Percentiles rank a stretch among this genome's conserved stretches.
These are phyloP conservation scores for Hirtodrosophila duncani DNA, from an alignment of 2,888 invertebrate species.

Conservation along the genomic window DNA sequence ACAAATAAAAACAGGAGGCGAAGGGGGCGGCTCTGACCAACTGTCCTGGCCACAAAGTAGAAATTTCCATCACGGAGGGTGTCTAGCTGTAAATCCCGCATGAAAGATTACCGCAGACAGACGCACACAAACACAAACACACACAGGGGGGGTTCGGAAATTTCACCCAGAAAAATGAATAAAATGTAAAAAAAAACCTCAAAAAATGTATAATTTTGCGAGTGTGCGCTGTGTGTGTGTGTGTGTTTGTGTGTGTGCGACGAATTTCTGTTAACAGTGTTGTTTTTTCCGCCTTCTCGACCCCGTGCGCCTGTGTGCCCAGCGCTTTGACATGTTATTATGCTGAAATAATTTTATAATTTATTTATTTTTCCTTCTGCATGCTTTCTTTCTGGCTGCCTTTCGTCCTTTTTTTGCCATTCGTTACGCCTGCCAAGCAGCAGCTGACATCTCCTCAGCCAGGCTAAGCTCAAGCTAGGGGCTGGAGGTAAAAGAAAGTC, in stretches of 20 bases:
- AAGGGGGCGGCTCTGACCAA: background rate
- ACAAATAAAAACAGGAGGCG: conserved; percentile 9
- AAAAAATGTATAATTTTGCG: conserved; percentile 60
- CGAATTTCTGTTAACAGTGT: conserved; percentile 56
- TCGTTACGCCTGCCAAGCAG: conserved; percentile 56
- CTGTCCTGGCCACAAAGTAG: too few species aligned
- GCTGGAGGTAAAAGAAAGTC: too few species aligned
- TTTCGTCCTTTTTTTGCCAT: conserved; percentile 21
- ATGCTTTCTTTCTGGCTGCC: conserved; percentile 1
- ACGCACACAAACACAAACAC: conserved; percentile 36
- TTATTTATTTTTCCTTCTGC: conserved; percentile 69
- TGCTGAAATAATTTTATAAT: conserved; percentile 78
- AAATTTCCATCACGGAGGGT: conserved; percentile 54
- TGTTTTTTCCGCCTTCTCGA: conserved; percentile 42
- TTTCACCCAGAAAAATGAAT: conserved; percentile 68
- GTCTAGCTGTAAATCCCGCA: conserved; percentile 74
- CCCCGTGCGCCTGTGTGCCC: conserved; percentile 16
- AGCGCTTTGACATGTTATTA: conserved; percentile 75
- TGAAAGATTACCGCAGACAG: conserved; percentile 74
- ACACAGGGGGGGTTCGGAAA: conserved; percentile 4
- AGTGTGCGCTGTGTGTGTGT: too few species aligned
- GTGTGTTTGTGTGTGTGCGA: conserved; percentile 33
- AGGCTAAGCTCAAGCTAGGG: too few species aligned
- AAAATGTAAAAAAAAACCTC: conserved; percentile 65
- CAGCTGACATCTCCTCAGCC: conserved; percentile 28